These are phyloP conservation scores for Pantherophis guttatus DNA, from an alignment of 2,113 vertebrate genomes.

Conservation along the genomic window DNA sequence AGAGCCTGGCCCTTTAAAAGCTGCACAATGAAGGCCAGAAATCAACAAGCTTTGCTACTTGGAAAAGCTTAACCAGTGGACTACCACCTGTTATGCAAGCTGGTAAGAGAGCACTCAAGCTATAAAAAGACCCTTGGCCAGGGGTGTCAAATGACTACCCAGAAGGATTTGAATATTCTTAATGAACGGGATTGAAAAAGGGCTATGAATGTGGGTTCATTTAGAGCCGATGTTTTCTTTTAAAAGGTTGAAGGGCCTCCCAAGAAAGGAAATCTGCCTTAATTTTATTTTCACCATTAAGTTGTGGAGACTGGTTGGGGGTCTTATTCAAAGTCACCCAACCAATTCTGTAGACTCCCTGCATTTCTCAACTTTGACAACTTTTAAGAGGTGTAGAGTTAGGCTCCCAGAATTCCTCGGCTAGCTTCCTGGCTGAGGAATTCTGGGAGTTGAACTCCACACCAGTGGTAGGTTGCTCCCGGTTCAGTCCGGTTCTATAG, in stretches of 20 bases:
- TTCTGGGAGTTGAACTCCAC: neutral
- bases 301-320: neutral
- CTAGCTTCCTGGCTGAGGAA: neutral
- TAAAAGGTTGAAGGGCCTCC: neutral
- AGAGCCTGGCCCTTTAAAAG: neutral
- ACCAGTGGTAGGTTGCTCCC: neutral
- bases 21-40: neutral
- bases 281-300: neutral
- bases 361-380: neutral
- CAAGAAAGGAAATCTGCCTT: neutral
- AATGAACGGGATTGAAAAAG: neutral
- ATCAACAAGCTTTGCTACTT: neutral
- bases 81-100: neutral
- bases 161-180: neutral
- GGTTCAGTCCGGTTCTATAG: too few species aligned
- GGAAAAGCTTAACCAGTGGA: neutral
- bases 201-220: neutral
- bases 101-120: neutral
- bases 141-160: neutral
- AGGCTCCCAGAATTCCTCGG: neutral
- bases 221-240: neutral
- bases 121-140: neutral
- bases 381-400: neutral
- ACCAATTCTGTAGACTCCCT: neutral
- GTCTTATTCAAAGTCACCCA: neutral